Evolutionary conservation across 2,113 vertebrate species (phyloP).

Genomic region (Casuarius casuarius): DNA sequence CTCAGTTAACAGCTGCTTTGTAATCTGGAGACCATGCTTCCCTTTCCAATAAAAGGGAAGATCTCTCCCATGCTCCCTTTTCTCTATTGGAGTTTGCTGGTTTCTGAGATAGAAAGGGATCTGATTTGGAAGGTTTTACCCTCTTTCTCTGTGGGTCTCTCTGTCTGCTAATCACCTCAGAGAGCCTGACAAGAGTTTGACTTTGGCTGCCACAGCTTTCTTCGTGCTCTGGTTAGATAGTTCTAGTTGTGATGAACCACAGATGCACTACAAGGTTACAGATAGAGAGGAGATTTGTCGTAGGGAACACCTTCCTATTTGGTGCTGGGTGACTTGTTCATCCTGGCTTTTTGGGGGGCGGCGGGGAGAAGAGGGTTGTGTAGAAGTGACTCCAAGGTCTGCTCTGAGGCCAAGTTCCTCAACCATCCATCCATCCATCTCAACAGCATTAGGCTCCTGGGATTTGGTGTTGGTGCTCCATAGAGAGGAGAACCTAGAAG

Average conservation of each 20-base stretch:
- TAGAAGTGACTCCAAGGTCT: not conserved
- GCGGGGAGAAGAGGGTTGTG: not conserved
- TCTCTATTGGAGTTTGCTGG: not conserved
- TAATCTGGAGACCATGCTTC: not conserved
- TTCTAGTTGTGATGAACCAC: not conserved
- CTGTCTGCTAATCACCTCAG: not conserved
- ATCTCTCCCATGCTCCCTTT: not conserved
- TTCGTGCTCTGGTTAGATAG: not conserved
- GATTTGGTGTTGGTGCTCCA: not conserved
- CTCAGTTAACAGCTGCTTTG: not conserved
- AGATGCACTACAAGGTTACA: not conserved
- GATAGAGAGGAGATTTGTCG: not conserved
- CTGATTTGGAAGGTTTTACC: not conserved
- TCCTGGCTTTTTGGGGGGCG: not conserved
- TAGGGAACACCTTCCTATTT: not conserved
- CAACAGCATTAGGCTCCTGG: not conserved
- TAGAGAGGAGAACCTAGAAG: not conserved
- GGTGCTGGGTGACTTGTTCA: not conserved
- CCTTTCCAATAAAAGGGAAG: not conserved
- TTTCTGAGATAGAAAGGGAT: not conserved
- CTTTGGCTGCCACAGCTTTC: not conserved
- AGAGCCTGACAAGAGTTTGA: not conserved
- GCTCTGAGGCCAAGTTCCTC: not conserved
- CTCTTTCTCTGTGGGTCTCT: not conserved
- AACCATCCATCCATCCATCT: not conserved